These are phyloP conservation scores for Eurystomus gularis DNA, from an alignment of 2,113 vertebrate species.

Conservation along the genomic window DNA sequence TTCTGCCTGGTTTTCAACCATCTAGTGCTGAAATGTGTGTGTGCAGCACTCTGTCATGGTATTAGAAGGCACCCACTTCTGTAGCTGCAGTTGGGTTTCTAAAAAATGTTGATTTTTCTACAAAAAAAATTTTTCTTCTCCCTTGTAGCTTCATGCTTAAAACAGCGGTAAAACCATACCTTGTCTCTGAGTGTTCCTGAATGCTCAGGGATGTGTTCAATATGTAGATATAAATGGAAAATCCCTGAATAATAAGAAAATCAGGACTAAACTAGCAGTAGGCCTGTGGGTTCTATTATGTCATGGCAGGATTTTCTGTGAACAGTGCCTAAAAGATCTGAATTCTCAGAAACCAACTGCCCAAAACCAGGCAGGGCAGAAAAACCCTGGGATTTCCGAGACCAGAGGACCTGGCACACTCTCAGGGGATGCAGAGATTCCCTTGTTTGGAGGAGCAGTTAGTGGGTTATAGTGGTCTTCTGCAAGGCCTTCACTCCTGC, in stretches of 20 bases:
- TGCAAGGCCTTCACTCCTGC: not conserved
- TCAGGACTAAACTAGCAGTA: not conserved
- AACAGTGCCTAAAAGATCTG: not conserved
- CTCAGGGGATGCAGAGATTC: not conserved
- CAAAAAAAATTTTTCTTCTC: not conserved
- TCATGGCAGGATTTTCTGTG: not conserved
- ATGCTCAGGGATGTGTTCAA: constrained; percentile 1
- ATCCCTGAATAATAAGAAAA: not conserved
- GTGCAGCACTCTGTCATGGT: not conserved
- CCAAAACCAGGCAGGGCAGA: not conserved
- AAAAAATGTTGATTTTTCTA: not conserved
- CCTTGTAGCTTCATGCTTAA: not conserved
- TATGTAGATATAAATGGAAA: not conserved
- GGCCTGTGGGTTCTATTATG: not conserved
- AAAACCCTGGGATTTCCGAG: not conserved
- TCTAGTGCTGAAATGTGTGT: not conserved
- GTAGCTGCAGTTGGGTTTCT: not conserved
- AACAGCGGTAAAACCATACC: not conserved
- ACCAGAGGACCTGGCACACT: accelerated
- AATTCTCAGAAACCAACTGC: not conserved
- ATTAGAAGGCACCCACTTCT: not conserved
- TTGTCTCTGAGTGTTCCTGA: not conserved
- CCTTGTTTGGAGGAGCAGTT: not conserved
- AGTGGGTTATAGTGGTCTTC: not conserved
- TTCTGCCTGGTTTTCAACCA: not conserved